Conservation (phyloP, 2,888 invertebrate genomes). For the Melinaea marsaeus region DNA sequence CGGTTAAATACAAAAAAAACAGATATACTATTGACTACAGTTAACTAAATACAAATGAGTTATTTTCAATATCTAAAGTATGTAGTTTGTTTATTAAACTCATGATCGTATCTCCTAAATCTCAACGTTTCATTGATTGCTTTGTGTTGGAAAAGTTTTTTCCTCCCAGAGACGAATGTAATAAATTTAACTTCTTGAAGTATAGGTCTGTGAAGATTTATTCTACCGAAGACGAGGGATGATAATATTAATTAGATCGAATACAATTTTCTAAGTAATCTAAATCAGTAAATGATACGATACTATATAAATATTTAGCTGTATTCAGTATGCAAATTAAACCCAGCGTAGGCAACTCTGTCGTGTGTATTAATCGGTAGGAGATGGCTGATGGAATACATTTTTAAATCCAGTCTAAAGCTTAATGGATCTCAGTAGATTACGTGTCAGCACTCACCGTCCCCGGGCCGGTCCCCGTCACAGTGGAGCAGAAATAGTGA, state of each 20-base stretch:
- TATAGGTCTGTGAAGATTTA: neutral
- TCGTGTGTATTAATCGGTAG: too few species aligned
- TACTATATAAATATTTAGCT: too few species aligned
- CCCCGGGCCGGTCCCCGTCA: conserved; percentile 14
- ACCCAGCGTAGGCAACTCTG: too few species aligned
- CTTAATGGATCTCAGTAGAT: neutral
- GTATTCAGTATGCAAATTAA: too few species aligned
- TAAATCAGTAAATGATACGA: too few species aligned
- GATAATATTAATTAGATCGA: too few species aligned
- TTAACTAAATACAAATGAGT: neutral
- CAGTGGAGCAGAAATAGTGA: conserved; percentile 11
- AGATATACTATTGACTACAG: too few species aligned
- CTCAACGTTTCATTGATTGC: conserved; percentile 15
- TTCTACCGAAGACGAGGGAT: too few species aligned
- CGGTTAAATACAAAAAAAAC: too few species aligned
- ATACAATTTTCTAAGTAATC: too few species aligned
- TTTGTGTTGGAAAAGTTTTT: conserved; percentile 13
- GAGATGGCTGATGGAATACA: neutral
- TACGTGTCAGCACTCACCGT: neutral
- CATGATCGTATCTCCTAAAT: conserved; percentile 18
- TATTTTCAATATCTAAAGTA: neutral
- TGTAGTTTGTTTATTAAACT: conserved; percentile 1
- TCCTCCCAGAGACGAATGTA: conserved; percentile 2
- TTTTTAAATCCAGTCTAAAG: too few species aligned
- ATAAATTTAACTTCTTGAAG: conserved; percentile 7